A percentile compares a stretch with the other conserved stretches of the same genome.
Conservation (phyloP, 2,113 vertebrate genomes). For the Garra rufa region DNA sequence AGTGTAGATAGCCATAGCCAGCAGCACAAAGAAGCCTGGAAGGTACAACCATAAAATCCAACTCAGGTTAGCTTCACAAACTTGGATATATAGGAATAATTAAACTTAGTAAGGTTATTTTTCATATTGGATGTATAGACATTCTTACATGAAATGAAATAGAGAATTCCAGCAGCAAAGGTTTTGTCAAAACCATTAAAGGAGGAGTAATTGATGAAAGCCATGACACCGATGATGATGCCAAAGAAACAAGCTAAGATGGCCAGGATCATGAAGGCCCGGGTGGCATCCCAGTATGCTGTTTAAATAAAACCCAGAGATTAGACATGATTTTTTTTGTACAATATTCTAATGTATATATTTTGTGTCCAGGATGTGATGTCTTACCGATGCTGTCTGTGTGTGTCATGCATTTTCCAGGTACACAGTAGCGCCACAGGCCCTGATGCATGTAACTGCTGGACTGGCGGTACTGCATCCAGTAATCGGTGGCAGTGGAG, state of each 20-base stretch:
- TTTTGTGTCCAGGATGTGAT: neutral
- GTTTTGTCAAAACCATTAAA: conserved; percentile 79
- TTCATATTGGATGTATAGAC: neutral
- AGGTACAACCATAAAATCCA: neutral
- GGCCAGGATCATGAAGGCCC: conserved; percentile 82
- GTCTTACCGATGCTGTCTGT: conserved; percentile 80
- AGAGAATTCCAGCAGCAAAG: conserved; percentile 79
- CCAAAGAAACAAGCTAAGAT: conserved; percentile 79
- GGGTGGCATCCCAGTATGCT: conserved; percentile 81
- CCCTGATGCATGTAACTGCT: conserved; percentile 81
- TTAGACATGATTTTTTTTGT: neutral
- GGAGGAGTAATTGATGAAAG: conserved; percentile 79
- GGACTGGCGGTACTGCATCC: conserved; percentile 82
- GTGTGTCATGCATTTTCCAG: conserved; percentile 80
- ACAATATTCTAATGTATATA: neutral
- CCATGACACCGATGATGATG: conserved; percentile 79
- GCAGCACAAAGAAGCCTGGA: conserved; percentile 79
- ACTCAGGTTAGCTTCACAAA: too few species aligned
- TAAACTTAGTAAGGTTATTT: neutral
- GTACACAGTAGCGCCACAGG: conserved; percentile 80
- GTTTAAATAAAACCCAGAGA: neutral
- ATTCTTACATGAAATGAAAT: conserved; percentile 79
- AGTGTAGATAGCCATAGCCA: conserved; percentile 82
- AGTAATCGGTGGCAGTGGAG: conserved; percentile 82
- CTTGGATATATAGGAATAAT: neutral